These are phyloP conservation scores for Acanthornis magna DNA, from an alignment of 2,797 vertebrate genomes.

Conservation along the genomic window DNA sequence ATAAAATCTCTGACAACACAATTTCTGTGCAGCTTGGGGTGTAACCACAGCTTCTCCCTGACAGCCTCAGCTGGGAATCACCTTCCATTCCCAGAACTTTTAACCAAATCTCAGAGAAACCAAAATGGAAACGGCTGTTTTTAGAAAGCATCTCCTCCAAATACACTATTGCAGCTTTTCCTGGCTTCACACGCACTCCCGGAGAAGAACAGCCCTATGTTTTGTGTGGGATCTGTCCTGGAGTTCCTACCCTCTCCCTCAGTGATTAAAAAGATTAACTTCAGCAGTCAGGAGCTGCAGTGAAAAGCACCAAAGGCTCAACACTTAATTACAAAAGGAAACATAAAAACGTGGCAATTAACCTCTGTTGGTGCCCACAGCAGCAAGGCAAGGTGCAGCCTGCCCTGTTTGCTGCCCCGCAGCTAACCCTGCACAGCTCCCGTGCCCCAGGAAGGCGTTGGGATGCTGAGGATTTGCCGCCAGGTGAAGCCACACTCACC, in stretches of 20 bases:
- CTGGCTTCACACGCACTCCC: fast-evolving
- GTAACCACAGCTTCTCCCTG: fast-evolving
- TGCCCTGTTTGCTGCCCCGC: not conserved
- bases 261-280: not conserved
- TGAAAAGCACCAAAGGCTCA: not conserved
- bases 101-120: not conserved
- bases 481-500: not conserved
- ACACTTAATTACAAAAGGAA: not conserved
- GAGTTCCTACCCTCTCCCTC: not conserved
- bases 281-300: not conserved
- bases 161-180: fast-evolving
- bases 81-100: fast-evolving
- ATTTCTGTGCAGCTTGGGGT: not conserved
- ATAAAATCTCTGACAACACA: fast-evolving
- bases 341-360: not conserved
- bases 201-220: no score
- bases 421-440: not conserved
- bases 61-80: not conserved
- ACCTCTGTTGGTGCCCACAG: not conserved
- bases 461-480: not conserved
- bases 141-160: no score
- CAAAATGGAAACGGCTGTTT: fast-evolving
- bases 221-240: not conserved
- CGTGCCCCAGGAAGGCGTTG: not conserved
- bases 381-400: not conserved